Base-by-base conservation (phyloP, 2,113 vertebrate genomes). In the Budorcas taxicolor region DNA sequence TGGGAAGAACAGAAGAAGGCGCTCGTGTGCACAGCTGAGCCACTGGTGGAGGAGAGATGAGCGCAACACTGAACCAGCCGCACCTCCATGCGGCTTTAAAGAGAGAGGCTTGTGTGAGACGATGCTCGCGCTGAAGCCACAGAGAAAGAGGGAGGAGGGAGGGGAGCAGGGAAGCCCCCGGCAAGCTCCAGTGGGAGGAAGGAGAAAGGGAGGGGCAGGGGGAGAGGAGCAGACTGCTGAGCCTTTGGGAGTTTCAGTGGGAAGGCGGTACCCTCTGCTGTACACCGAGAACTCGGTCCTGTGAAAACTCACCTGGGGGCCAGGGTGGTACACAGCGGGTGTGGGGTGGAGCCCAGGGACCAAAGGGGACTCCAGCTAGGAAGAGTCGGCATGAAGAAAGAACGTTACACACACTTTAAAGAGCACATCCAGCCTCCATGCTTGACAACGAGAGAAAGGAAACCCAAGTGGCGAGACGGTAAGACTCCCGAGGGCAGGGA, bases 51-150 rank as follows among this genome's bases (percentile, higher is more conserved):
- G 45, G 29, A 50, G 27, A 19, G 47, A 50, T 11, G 29, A 80
- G 3, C 2, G 45, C 45, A 50, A 3, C 29, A 21, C 47, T 50
- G 45, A 11, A 11, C 12, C 78, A 52, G 12, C 45, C 31, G 21
- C 2, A 12, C 17, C 4, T 21, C 45, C 19, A 12, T 0, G 4
- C 1, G 8, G 27, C 7, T 27, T 4, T 10, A 43, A 0, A 15
- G 23, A 25, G 11, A 27, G 25, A 4, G 27, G 80, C 31, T 33
- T 74, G 40, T 92, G 50, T 55, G 33, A 90, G 17, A 33, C 4
- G 82, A 7, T 19, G 10, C 2, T 12, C 4, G 40, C 12, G 67
- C 47, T 88, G 71, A 43, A 43, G 36, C 23, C 36, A 25, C 71
- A 43, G 71, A 15, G 71, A 16, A n/a, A 83, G 53, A 45, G 1